Conservation (phyloP, 2,888 invertebrate species). For the Fissipunctia ypsillon region DNA sequence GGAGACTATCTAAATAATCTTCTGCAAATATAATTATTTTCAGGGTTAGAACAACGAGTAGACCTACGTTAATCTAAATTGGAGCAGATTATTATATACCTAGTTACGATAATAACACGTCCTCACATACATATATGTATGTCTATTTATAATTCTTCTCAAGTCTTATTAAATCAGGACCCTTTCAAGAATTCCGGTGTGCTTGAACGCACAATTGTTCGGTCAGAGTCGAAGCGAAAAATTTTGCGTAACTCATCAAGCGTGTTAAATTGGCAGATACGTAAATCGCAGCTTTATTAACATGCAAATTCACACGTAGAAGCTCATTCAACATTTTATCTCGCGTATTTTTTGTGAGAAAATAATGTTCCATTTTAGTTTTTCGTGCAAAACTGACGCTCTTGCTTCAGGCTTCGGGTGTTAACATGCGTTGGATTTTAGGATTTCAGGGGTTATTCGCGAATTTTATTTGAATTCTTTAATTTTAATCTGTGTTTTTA, state of each 20-base stretch:
- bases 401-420: neutral
- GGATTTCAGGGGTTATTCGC: neutral
- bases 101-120: neutral
- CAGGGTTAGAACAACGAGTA: neutral
- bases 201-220: slow-evolving; percentile 40
- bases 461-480: neutral
- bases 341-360: slow-evolving; percentile 22
- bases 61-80: neutral
- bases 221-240: slow-evolving; percentile 31
- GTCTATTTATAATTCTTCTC: slow-evolving; percentile 13
- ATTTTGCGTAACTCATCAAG: slow-evolving; percentile 38
- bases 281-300: slow-evolving; percentile 49
- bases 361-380: slow-evolving; percentile 28
- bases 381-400: neutral
- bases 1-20: neutral
- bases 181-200: slow-evolving; percentile 36
- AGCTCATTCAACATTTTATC: slow-evolving; percentile 17
- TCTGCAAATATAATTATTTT: slow-evolving; percentile 17
- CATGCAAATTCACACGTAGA: slow-evolving; percentile 37
- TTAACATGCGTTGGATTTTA: neutral
- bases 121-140: neutral
- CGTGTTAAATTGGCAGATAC: slow-evolving; percentile 35
- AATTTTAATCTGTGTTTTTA: neutral
- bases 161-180: slow-evolving; percentile 25
- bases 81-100: neutral